phyloP scores from a whole-genome alignment of 1,140 invertebrate genomes.

The Trichomalopsis sarcophagae region DNA sequence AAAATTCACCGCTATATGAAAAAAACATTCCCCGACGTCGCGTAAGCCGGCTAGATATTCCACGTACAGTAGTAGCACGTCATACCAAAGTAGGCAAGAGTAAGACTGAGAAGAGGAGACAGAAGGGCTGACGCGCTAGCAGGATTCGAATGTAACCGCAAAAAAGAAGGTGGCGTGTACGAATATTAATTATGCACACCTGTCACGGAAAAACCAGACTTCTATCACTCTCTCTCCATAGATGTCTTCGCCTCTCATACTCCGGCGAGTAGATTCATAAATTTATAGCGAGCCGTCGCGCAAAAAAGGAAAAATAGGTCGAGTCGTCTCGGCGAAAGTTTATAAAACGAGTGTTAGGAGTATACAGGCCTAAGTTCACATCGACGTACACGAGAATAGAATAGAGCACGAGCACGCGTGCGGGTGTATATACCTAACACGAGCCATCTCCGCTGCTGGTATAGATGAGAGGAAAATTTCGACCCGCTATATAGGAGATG shows the following conservation, averaged over 20 bases:
- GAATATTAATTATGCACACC: constrained; percentile 4
- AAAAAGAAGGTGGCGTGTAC: too few relatives aligned
- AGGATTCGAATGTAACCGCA: not conserved
- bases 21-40: too few relatives aligned
- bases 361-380: too few relatives aligned
- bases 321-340: not conserved
- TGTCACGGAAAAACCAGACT: not conserved
- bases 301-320: not conserved
- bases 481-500: too few relatives aligned
- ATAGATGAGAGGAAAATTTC: too few relatives aligned
- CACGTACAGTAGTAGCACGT: not conserved
- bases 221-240: constrained; percentile 29
- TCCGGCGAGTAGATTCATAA: constrained; percentile 43
- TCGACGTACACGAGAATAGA: too few relatives aligned
- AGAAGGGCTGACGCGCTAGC: not conserved
- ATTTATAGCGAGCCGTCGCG: constrained; percentile 46
- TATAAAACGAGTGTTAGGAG: too few relatives aligned
- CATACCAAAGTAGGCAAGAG: not conserved
- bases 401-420: too few relatives aligned
- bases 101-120: not conserved
- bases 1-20: too few relatives aligned
- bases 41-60: too few relatives aligned
- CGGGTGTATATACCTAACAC: too few relatives aligned
- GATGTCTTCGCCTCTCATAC: constrained; percentile 15
- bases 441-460: too few relatives aligned